Base-by-base conservation (phyloP, 2,113 vertebrate genomes). In the Podarcis raffonei region DNA sequence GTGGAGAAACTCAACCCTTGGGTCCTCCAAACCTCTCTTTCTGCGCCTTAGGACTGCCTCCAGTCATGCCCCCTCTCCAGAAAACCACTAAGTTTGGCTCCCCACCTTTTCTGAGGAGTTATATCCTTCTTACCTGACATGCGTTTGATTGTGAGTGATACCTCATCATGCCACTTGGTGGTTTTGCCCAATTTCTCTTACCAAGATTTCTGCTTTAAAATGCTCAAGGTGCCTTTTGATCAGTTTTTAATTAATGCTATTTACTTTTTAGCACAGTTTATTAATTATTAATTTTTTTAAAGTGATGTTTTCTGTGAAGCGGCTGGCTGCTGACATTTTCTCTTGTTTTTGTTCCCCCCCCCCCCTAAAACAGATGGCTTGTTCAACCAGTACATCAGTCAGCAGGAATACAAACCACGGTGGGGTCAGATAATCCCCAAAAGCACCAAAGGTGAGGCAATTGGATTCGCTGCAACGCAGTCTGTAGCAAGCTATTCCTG, bases 371-470 rank as follows among this genome's bases (percentile, higher is more conserved):
- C 95, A 98, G 99, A 99, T 95, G 99, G 99, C 76, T 97, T 99
- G 86, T 99, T 99, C 96, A 99, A 98, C 96, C 99, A 99, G 94
- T 99, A 99, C 88, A 99, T 99, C 97, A 99, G 99, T 95, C 99
- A 99, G 89, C 99, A 99, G 94, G 99, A 99, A 94, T 99, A 99
- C 95, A 99, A 99, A 92, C 99, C 99, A 81, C 97, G 99, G 85
- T 99, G 99, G 99, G 99, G 98, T 93, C 99, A 99, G 93, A 99
- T 99, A 92, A 99, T 99, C 92, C 99, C 99, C 3, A 99, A 99
- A 96, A 98, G 98, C 91, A 98, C 97, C 97, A 99, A 99, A 98
- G 98, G 98, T 98, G 96, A 97, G 96, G 6, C 15, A 42, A 23
- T 81, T 13, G 48, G 37, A 1, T 68, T 68, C 6, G 27, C 35